A percentile compares a stretch with the other conserved stretches of the same genome.
phyloP scores from a whole-genome alignment of 2,797 vertebrate species.

The Microcaecilia unicolor region DNA sequence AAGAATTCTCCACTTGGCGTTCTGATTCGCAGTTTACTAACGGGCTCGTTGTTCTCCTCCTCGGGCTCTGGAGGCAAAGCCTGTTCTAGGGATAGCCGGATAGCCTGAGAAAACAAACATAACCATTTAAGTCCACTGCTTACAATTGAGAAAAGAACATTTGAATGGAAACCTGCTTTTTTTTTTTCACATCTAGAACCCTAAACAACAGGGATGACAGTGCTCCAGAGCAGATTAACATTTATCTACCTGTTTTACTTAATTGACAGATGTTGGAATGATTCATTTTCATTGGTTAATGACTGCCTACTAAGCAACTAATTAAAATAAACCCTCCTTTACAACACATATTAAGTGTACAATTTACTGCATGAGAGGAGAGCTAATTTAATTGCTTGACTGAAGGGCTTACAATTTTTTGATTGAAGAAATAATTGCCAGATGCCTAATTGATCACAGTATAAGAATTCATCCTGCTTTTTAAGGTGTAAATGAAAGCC shows the following conservation, averaged over 20 bases:
- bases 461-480: no score
- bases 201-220: constrained; percentile 8
- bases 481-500: constrained; percentile 32
- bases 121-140: no score
- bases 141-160: neutral
- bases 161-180: constrained; percentile 3
- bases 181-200: constrained; percentile 17
- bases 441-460: constrained; percentile 30
- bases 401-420: constrained; percentile 38
- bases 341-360: constrained; percentile 46
- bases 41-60: constrained; percentile 77
- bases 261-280: constrained; percentile 31
- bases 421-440: constrained; percentile 41
- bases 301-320: constrained; percentile 41
- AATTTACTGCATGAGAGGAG: constrained; percentile 37
- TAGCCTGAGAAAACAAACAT: constrained; percentile 68
- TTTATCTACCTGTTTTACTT: constrained; percentile 5
- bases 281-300: constrained; percentile 45
- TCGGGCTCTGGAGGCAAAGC: constrained; percentile 83
- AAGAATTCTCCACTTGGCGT: constrained; percentile 93
- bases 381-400: constrained; percentile 49
- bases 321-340: constrained; percentile 54
- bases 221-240: constrained; percentile 13
- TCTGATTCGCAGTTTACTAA: constrained; percentile 91
- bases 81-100: constrained; percentile 90